Evolutionary conservation across 1,140 invertebrate genomes (phyloP).

Genomic region (Chionoecetes opilio): DNA sequence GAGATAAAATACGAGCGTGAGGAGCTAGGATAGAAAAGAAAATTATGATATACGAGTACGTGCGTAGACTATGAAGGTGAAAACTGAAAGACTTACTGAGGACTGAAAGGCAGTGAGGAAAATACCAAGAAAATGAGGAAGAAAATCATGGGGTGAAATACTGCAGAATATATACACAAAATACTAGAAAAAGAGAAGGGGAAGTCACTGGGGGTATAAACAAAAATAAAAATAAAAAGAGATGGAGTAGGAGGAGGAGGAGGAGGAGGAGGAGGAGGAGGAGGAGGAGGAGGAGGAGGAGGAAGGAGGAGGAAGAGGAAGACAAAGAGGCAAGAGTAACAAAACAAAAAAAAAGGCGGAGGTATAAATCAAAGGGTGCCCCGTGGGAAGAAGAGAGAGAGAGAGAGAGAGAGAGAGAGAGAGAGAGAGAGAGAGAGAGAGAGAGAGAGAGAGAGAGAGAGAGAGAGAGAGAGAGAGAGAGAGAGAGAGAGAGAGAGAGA

Average conservation of each 20-base stretch:
- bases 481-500: slow-evolving; percentile 24
- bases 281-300: too few species aligned
- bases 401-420: too few species aligned
- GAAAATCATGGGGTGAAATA: neutral
- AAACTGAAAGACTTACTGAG: too few species aligned
- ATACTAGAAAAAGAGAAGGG: neutral
- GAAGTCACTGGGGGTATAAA: too few species aligned
- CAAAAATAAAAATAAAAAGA: neutral
- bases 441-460: neutral
- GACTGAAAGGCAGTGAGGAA: too few species aligned
- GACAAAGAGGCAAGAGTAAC: neutral
- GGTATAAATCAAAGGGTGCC: slow-evolving; percentile 18
- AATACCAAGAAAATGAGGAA: neutral
- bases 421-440: too few species aligned
- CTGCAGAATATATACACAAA: neutral
- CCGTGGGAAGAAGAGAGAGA: neutral
- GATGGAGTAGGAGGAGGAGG: neutral
- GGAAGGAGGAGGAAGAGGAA: neutral
- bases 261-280: neutral
- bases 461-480: slow-evolving; percentile 23
- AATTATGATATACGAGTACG: too few species aligned
- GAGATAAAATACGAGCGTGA: too few species aligned
- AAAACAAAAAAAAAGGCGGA: neutral
- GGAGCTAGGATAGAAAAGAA: neutral
- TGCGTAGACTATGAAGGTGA: too few species aligned